Evolutionary conservation across 2,888 invertebrate species (phyloP).

Genomic region (Tetheella fluctuosa): DNA sequence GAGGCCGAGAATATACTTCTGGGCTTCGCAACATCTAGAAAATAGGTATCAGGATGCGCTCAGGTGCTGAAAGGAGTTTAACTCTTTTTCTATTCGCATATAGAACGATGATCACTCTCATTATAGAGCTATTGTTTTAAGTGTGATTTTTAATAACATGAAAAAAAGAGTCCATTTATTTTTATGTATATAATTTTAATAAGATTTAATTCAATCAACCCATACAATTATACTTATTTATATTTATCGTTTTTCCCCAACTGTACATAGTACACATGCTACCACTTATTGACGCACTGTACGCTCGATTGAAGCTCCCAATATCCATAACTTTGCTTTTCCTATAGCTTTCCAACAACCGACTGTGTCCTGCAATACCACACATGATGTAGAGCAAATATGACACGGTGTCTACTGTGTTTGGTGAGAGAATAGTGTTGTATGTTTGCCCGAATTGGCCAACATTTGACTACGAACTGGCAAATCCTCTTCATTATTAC

Average conservation of each 20-base stretch:
- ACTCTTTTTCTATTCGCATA: too few species aligned
- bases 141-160: too few species aligned
- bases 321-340: slow-evolving; percentile 58
- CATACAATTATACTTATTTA: too few species aligned
- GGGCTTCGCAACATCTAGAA: too few species aligned
- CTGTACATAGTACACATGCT: slow-evolving; percentile 48
- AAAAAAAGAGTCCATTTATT: too few species aligned
- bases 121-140: too few species aligned
- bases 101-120: too few species aligned
- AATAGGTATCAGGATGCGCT: too few species aligned
- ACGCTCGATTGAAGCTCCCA: slow-evolving; percentile 69
- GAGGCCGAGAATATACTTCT: too few species aligned
- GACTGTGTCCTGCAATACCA: slow-evolving; percentile 24
- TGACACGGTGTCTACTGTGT: slow-evolving; percentile 22
- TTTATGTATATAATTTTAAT: too few species aligned
- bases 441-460: slow-evolving; percentile 41
- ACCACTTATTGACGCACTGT: slow-evolving; percentile 59
- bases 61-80: too few species aligned
- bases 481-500: slow-evolving; percentile 34
- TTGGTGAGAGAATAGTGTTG: slow-evolving; percentile 19
- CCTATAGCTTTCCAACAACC: slow-evolving; percentile 48
- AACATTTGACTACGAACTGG: slow-evolving; percentile 40
- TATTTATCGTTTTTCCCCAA: slow-evolving; percentile 39
- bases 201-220: too few species aligned
- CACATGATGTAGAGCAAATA: not conserved